Base-by-base conservation (phyloP, 2,797 vertebrate species). In the Alauda arvensis region DNA sequence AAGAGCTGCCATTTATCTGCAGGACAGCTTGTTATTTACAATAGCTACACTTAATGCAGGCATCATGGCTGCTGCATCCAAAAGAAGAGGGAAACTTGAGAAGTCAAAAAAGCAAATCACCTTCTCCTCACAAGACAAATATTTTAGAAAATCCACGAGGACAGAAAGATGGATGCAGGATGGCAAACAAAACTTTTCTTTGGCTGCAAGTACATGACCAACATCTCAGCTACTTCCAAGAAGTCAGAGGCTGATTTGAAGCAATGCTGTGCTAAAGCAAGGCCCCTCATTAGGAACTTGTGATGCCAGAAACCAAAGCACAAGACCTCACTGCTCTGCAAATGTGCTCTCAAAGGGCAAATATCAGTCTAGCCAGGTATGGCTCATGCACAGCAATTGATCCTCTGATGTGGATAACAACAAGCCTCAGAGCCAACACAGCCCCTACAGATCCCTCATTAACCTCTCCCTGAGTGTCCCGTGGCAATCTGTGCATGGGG, bases 41-140 rank as follows among this genome's bases (percentile, higher is more conserved):
- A 79, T 11, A 95, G 71, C 26, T 91, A 42, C 40, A n/a, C 76
- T 89, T 90, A 87, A 93, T 43, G 85, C 77, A 74, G 79, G 61
- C 52, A 85, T 82, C 81, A 61, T 33, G 89, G 76, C 62, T 49
- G 49, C 61, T 66, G 31, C 74, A 92, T 33, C 63, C 39, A 84
- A 46, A 82, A 75, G 33, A 83, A 61, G 42, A 18, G 71, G 9
- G 28, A 91, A 89, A 48, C 85, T 39, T 85, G 74, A 93, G 63
- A 93, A 72, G 75, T 67, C 89, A 94, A 81, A 90, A 96, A 87
- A 90, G 43, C 33, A 95, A 96, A 95, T 71, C 5, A 88, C 77
- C 37, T 55, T 87, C 63, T 88, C 45, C 62, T 78, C 60, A 18
- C 45, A 88, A 88, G 79, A 80, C 63, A 87, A 90, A 7, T 40